Percentiles rank a stretch among this genome's conserved stretches.
Evolutionary conservation across 1,140 invertebrate species (phyloP).

Genomic region (Saccostrea glomerata): DNA sequence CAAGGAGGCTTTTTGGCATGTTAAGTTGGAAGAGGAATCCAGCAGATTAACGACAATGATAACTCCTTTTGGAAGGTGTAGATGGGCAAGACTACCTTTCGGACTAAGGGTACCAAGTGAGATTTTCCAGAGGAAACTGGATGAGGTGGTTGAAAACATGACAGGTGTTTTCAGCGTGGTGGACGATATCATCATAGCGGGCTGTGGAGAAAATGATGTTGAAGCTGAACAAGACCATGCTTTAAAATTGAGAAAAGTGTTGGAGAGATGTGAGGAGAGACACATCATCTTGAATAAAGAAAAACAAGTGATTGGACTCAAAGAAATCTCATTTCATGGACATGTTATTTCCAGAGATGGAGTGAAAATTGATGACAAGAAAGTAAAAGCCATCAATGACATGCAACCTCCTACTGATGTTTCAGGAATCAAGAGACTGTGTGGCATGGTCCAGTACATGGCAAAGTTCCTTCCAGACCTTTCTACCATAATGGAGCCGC

Average conservation of each 20-base stretch:
- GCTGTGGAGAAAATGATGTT: conserved; percentile 26
- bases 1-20: neutral
- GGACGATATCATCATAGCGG: conserved; percentile 51
- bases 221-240: too few relatives aligned
- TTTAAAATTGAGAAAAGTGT: too few relatives aligned
- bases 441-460: conserved; percentile 59
- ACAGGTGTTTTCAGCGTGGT: conserved; percentile 47
- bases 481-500: too few relatives aligned
- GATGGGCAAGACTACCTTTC: conserved; percentile 61
- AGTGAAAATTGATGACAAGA: conserved; percentile 43
- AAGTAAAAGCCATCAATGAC: too few relatives aligned
- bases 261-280: too few relatives aligned
- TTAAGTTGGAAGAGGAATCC: too few relatives aligned
- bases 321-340: conserved; percentile 72
- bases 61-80: conserved; percentile 59
- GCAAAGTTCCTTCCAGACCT: conserved; percentile 29
- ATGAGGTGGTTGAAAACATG: conserved; percentile 46
- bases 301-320: conserved; percentile 47
- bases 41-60: conserved; percentile 50
- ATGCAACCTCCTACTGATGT: too few relatives aligned
- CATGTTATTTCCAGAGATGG: conserved; percentile 62
- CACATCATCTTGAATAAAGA: conserved; percentile 49
- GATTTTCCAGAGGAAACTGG: conserved; percentile 61
- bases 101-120: conserved; percentile 63
- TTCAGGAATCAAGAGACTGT: conserved; percentile 54